Evolutionary conservation across 2,113 vertebrate genomes (phyloP), one percentile per base, ranked within the genome.

Genomic region (Cinclus mexicanus): DNA sequence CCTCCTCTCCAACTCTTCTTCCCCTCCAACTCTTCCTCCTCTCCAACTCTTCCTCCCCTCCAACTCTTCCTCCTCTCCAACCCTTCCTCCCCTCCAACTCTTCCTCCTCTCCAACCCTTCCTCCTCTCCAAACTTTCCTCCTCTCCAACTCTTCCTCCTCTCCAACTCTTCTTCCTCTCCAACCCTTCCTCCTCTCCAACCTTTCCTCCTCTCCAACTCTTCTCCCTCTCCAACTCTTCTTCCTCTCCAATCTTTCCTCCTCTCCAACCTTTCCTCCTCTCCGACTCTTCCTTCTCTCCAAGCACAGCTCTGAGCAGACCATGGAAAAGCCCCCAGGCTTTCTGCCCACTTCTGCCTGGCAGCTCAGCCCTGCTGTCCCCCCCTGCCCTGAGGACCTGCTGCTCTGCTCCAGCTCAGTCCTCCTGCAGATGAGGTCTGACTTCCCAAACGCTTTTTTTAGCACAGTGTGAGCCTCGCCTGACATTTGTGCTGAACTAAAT

Each of bases 401-500:
- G 53, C 71, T 42, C 46, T 33, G 21, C 35, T 60, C n/a, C 75
- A 42, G 18, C 68, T 17, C 37, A 12, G 0, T 37, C 60, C 49
- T 59, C 39, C 23, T 23, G 35, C 16, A 6, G 37, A 6, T 42
- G 28, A 64, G 61, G 6, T 76, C 84, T 33, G 35, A 41, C 61
- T 61, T 96, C 87, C 87, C 84, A 71, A 23, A 3, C 15, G 78
- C 87, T 95, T 97, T 93, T 94, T 87, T 70, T 84, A 96, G 84
- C 10, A 0, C 77, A 29, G 1, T 16, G 20, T 22, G 57, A 74
- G 41, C 81, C 50, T 37, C 5, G 67, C 47, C 47, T 87, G 89
- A 75, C 46, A 56, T 87, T 94, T 84, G 49, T 59, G 61, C 59
- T 6, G 42, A 5, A 5, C 41, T 59, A 65, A 57, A 50, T 20